phyloP scores from a whole-genome alignment of 2,888 invertebrate species.

The Acleris laterana region DNA sequence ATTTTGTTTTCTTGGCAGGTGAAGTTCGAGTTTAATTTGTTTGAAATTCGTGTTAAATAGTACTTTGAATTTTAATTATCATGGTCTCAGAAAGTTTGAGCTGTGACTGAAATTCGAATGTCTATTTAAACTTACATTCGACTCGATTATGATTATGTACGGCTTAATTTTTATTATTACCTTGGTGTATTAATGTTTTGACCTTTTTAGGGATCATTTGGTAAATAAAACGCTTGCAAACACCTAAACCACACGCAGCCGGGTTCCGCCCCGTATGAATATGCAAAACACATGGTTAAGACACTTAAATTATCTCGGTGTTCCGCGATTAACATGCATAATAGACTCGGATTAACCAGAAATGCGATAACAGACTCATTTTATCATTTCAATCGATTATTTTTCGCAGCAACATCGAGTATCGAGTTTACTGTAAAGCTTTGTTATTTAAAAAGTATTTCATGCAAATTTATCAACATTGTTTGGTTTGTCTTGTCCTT shows the following conservation, averaged over 20 bases:
- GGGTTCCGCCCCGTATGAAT: constrained; percentile 50
- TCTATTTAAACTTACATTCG: no score
- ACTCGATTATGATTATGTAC: no score
- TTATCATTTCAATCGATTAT: neutral
- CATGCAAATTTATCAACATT: neutral
- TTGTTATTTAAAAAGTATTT: neutral
- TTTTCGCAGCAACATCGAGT: no score
- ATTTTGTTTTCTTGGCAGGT: constrained; percentile 36
- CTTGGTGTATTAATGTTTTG: no score
- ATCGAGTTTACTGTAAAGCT: neutral
- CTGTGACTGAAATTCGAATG: no score
- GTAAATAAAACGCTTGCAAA: constrained; percentile 19
- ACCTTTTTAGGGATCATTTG: neutral
- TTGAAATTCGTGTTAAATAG: constrained; percentile 21
- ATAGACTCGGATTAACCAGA: constrained; percentile 52
- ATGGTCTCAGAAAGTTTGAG: constrained; percentile 1
- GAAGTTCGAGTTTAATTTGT: constrained; percentile 34
- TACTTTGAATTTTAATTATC: constrained; percentile 30
- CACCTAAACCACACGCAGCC: constrained; percentile 15
- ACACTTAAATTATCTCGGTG: constrained; percentile 63
- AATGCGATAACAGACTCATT: constrained; percentile 41
- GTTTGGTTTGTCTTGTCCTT: neutral
- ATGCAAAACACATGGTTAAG: constrained; percentile 62
- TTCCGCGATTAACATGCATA: constrained; percentile 63
- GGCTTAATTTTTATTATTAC: no score